Evolutionary conservation across 2,797 vertebrate species (phyloP).

Genomic region (Coendou prehensilis): DNA sequence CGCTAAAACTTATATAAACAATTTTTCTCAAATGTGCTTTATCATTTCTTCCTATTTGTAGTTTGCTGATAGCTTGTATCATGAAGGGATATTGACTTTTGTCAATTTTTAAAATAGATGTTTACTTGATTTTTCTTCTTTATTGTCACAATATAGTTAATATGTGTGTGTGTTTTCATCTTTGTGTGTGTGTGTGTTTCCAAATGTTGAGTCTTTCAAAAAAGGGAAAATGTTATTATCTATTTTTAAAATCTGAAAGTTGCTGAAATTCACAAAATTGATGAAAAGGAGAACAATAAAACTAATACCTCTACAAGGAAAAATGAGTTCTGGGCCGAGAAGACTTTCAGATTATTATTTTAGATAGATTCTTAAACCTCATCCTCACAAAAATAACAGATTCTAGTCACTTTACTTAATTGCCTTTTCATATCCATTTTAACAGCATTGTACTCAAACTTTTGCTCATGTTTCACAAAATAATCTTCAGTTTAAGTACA

Average conservation of each 20-base stretch:
- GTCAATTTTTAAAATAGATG: not conserved
- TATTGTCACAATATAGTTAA: not conserved
- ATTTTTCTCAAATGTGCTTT: not conserved
- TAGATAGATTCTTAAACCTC: not conserved
- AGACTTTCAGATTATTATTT: not conserved
- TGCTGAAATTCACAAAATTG: not conserved
- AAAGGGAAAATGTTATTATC: not conserved
- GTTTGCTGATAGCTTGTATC: not conserved
- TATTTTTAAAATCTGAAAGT: not conserved
- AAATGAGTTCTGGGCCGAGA: not conserved
- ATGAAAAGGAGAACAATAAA: not conserved
- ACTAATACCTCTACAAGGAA: not conserved
- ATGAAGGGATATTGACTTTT: not conserved
- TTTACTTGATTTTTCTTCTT: not conserved
- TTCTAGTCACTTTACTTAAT: not conserved
- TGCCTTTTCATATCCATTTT: not conserved
- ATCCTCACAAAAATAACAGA: not conserved
- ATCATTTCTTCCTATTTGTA: not conserved
- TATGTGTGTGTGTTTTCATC: not conserved
- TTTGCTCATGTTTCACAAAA: not conserved
- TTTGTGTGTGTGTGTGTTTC: not conserved
- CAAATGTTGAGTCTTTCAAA: not conserved
- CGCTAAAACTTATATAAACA: not conserved
- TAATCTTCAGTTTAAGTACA: not conserved
- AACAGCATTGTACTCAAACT: not conserved